Percentiles rank a stretch among this genome's conserved stretches.
These are phyloP conservation scores for Desmophyllum pertusum DNA, from an alignment of 92 coral and sea anemone genomes.

Conservation along the genomic window DNA sequence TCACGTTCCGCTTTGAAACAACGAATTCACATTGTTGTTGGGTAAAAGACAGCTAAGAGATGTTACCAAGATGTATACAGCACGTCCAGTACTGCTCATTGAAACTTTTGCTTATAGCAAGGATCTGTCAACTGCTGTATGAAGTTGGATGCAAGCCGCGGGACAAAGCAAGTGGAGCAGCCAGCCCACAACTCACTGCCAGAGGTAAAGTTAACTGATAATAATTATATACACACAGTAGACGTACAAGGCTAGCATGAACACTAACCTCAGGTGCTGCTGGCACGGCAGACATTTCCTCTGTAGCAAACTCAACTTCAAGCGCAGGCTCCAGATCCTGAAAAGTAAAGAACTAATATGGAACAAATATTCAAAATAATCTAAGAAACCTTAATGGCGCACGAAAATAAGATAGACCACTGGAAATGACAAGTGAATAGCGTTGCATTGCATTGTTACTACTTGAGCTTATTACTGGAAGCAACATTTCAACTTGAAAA, in stretches of 20 bases:
- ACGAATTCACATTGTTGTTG: too few species aligned
- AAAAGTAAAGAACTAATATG: not conserved
- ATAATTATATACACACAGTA: too few species aligned
- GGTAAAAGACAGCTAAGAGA: too few species aligned
- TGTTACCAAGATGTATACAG: too few species aligned
- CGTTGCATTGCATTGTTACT: too few species aligned
- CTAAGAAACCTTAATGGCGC: not conserved
- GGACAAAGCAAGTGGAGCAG: not conserved
- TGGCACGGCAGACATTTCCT: constrained; percentile 53
- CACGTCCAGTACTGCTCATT: not conserved
- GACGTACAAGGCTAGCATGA: not conserved
- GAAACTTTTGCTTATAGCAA: not conserved
- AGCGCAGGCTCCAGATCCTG: constrained; percentile 79
- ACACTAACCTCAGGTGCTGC: constrained; percentile 57
- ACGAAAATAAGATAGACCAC: not conserved
- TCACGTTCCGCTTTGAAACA: too few species aligned
- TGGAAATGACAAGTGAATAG: constrained; percentile 1
- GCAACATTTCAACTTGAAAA: not conserved
- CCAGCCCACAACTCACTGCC: not conserved
- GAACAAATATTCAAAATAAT: not conserved
- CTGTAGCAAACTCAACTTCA: constrained; percentile 74
- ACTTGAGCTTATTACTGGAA: not conserved
- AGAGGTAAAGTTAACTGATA: too few species aligned
- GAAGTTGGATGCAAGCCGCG: not conserved
- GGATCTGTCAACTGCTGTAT: not conserved